phyloP scores from a whole-genome alignment of 1,140 invertebrate species.

The Gonatopus flavifemur region DNA sequence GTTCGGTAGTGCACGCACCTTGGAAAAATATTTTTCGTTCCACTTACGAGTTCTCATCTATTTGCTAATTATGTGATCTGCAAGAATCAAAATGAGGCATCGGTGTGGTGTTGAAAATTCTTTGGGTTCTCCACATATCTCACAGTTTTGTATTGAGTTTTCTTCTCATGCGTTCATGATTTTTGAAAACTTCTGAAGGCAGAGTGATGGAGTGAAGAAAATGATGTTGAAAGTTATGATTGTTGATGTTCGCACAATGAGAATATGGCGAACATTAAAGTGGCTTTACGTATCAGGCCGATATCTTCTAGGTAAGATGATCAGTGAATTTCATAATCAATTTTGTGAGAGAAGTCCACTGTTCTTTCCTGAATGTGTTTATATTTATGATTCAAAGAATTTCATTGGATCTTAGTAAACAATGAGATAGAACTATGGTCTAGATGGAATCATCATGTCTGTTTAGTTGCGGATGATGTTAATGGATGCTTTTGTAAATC shows the following conservation, averaged over 20 bases:
- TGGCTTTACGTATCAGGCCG: constrained; percentile 61
- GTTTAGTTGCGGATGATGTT: no score
- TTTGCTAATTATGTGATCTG: not conserved
- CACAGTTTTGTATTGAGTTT: not conserved
- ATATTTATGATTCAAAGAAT: constrained; percentile 13
- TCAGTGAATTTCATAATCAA: not conserved
- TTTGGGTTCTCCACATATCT: not conserved
- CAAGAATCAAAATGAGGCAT: not conserved
- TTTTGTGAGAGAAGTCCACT: no score
- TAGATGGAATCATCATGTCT: constrained; percentile 2
- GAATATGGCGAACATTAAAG: constrained; percentile 61
- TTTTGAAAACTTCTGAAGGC: not conserved
- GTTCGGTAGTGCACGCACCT: constrained; percentile 30
- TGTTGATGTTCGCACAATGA: constrained; percentile 17
- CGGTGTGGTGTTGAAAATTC: not conserved
- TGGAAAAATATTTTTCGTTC: constrained; percentile 4
- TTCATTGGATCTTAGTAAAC: constrained; percentile 1
- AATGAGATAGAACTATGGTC: constrained; percentile 11
- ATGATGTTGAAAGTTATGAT: constrained; percentile 12
- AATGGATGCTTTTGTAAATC: no score
- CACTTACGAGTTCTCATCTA: not conserved
- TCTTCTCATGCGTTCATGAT: constrained; percentile 2
- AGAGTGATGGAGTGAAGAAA: constrained; percentile 6
- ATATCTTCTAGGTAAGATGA: constrained; percentile 57
- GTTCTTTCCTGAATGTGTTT: no score